A percentile compares a stretch with the other conserved stretches of the same genome.
phyloP scores from a whole-genome alignment of 2,888 invertebrate genomes.

The Volucella inanis region DNA sequence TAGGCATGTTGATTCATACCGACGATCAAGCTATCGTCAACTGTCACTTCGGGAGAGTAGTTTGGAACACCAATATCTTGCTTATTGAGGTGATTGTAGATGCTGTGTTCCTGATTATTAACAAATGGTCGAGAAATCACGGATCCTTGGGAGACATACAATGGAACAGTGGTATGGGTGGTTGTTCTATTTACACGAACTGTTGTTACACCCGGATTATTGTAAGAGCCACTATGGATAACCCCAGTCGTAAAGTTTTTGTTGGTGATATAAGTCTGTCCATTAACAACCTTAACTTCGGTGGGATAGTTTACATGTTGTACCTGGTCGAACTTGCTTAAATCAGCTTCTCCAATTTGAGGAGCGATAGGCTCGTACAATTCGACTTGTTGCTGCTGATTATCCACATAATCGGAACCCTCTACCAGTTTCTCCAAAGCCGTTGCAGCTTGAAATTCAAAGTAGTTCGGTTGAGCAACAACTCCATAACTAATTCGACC shows the following conservation, averaged over 20 bases:
- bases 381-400: slow-evolving; percentile 77
- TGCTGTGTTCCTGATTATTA: slow-evolving; percentile 67
- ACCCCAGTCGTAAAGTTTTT: slow-evolving; percentile 81
- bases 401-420: slow-evolving; percentile 70
- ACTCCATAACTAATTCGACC: slow-evolving; percentile 78
- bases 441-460: slow-evolving; percentile 80
- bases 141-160: slow-evolving; percentile 60
- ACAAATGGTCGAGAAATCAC: slow-evolving; percentile 49
- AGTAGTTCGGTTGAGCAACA: slow-evolving; percentile 80
- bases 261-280: slow-evolving; percentile 81
- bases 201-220: slow-evolving; percentile 75
- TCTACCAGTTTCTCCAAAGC: slow-evolving; percentile 77
- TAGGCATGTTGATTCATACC: slow-evolving; percentile 60
- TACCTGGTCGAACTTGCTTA: slow-evolving; percentile 80
- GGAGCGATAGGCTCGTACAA: slow-evolving; percentile 75
- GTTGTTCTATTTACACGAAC: slow-evolving; percentile 77
- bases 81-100: slow-evolving; percentile 79
- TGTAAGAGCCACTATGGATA: slow-evolving; percentile 71
- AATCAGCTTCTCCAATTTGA: slow-evolving; percentile 77
- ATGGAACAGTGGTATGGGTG: slow-evolving; percentile 74
- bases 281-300: slow-evolving; percentile 81
- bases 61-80: slow-evolving; percentile 79
- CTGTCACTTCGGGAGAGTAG: slow-evolving; percentile 79
- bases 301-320: slow-evolving; percentile 80
- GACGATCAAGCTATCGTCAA: slow-evolving; percentile 72